Conservation (phyloP, 2,113 vertebrate species). For the Dunckerocampus dactyliophorus region DNA sequence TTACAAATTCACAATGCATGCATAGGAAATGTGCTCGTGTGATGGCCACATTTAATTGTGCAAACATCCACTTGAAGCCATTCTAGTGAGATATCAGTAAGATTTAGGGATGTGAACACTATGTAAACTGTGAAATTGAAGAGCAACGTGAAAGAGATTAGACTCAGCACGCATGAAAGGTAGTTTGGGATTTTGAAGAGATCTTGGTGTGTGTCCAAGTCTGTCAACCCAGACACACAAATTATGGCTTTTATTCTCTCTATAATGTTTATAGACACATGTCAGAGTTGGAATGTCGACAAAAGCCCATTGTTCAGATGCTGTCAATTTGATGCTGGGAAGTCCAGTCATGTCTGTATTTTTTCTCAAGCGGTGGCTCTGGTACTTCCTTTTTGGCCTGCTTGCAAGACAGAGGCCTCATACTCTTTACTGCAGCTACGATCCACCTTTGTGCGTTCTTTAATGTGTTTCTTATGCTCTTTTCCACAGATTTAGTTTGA, state of each 20-base stretch:
- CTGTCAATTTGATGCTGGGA: constrained; percentile 2
- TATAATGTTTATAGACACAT: constrained; percentile 5
- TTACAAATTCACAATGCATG: no score
- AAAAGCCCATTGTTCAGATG: constrained; percentile 2
- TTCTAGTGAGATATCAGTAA: no score
- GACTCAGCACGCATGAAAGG: not conserved
- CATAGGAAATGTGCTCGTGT: no score
- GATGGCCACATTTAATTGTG: no score
- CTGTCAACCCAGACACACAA: not conserved
- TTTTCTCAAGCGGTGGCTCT: not conserved
- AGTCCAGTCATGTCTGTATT: constrained; percentile 3
- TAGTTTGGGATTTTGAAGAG: not conserved
- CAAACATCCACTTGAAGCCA: no score
- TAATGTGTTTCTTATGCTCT: not conserved
- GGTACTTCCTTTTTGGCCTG: constrained; percentile 2
- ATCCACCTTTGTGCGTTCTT: not conserved
- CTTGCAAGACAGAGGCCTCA: not conserved
- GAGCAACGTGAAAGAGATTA: not conserved
- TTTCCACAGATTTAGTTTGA: not conserved
- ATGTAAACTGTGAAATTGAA: not conserved
- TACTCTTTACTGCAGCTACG: not conserved
- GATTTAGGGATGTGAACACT: no score
- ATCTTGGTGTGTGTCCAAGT: not conserved
- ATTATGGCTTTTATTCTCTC: not conserved
- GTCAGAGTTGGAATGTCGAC: constrained; percentile 4